These are phyloP conservation scores for Helogale parvula DNA, from an alignment of 2,113 vertebrate species.

Conservation along the genomic window DNA sequence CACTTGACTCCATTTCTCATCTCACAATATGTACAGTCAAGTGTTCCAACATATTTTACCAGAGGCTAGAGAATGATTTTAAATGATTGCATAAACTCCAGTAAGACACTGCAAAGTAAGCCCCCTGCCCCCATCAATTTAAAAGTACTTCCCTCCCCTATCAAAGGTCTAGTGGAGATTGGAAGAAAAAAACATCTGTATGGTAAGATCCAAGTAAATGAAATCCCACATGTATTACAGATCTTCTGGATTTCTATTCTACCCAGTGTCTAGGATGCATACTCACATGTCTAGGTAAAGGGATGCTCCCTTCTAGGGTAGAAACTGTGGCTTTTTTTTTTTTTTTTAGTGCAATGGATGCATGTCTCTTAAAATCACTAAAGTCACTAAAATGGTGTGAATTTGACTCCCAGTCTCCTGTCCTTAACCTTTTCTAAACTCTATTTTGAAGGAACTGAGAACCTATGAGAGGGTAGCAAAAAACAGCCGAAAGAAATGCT, in stretches of 20 bases:
- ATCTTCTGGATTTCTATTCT: not conserved
- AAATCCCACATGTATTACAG: not conserved
- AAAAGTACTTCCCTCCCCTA: not conserved
- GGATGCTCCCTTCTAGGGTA: not conserved
- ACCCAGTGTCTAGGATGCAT: not conserved
- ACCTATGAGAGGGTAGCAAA: not conserved
- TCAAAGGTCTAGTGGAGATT: not conserved
- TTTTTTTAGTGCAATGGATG: not conserved
- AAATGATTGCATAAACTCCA: not conserved
- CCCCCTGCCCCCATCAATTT: not conserved
- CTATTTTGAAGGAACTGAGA: not conserved
- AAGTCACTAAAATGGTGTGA: not conserved
- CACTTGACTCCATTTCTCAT: not conserved
- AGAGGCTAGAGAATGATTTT: not conserved
- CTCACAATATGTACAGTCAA: not conserved
- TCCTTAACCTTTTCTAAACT: not conserved
- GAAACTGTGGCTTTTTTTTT: not conserved
- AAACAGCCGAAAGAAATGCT: not conserved
- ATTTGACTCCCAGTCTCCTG: not conserved
- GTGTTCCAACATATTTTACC: not conserved
- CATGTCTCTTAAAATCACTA: not conserved
- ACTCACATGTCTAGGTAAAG: not conserved
- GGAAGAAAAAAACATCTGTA: too few species aligned
- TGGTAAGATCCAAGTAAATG: not conserved
- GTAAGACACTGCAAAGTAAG: not conserved